phyloP scores from a whole-genome alignment of 2,888 invertebrate genomes.

The Baronia brevicornis region DNA sequence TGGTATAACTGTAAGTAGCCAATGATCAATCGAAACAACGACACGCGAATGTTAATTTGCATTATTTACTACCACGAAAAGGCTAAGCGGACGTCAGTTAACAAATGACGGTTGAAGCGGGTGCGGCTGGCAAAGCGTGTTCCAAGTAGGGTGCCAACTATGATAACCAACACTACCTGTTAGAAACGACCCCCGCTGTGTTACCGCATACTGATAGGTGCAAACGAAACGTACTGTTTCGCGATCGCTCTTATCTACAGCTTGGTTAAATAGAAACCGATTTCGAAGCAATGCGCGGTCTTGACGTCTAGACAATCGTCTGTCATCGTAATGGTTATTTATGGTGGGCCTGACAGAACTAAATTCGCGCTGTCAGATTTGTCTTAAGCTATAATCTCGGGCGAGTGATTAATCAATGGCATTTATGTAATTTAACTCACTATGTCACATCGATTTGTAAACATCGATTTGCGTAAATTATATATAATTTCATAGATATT shows the following conservation, averaged over 20 bases:
- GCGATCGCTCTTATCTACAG: conserved; percentile 12
- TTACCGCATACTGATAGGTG: conserved; percentile 20
- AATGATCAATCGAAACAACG: background rate
- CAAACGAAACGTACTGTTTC: conserved; percentile 17
- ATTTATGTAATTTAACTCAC: too few relatives aligned
- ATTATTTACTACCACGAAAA: conserved; percentile 8
- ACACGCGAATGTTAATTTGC: conserved; percentile 9
- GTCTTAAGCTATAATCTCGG: too few relatives aligned
- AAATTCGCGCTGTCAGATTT: too few relatives aligned
- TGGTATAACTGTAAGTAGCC: too few relatives aligned
- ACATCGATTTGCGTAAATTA: too few relatives aligned
- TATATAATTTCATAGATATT: too few relatives aligned
- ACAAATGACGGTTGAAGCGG: conserved; percentile 6
- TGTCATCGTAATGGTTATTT: background rate
- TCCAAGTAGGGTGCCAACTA: conserved; percentile 1
- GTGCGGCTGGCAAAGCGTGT: conserved; percentile 3
- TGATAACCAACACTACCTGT: conserved; percentile 15
- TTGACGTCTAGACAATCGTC: conserved; percentile 1
- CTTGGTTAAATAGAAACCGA: conserved; percentile 13
- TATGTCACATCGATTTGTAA: too few relatives aligned
- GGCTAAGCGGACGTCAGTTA: conserved; percentile 10
- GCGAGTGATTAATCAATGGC: too few relatives aligned
- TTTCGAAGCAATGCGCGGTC: conserved; percentile 3
- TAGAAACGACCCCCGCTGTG: conserved; percentile 16
- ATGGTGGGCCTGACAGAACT: background rate